These are phyloP conservation scores for Astreopora myriophthalma DNA, from an alignment of 64 coral and sea anemone genomes.

Conservation along the genomic window DNA sequence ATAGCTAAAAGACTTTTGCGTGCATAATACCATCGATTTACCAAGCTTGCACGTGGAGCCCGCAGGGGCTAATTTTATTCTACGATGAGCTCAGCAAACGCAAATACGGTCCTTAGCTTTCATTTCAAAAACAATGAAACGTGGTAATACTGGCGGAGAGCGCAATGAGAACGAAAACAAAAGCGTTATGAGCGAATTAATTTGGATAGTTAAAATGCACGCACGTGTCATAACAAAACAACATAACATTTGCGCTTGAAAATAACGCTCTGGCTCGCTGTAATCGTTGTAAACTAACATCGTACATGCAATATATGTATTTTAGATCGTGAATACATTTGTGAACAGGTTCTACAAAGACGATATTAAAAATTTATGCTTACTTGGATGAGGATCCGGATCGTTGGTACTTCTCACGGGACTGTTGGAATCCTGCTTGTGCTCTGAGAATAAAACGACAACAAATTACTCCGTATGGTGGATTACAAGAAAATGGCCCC, in stretches of 20 bases:
- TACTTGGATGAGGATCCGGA: conserved; percentile 80
- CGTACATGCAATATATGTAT: conserved; percentile 53
- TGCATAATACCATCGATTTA: conserved; percentile 7
- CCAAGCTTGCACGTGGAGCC: conserved; percentile 25
- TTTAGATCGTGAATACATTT: conserved; percentile 61
- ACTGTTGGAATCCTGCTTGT: conserved; percentile 95
- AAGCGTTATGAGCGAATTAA: conserved; percentile 79
- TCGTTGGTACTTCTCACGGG: conserved; percentile 59
- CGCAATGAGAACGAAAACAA: conserved; percentile 77
- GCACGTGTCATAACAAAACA: conserved; percentile 92
- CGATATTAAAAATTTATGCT: conserved; percentile 97
- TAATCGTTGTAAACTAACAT: neutral
- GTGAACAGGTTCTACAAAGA: conserved; percentile 73
- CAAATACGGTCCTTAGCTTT: conserved; percentile 42
- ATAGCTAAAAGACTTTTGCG: neutral
- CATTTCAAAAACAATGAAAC: conserved; percentile 40
- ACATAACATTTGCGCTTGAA: conserved; percentile 48
- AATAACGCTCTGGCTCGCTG: neutral
- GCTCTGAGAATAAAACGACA: conserved; percentile 64
- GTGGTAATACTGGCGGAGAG: conserved; percentile 22
- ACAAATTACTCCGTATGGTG: neutral
- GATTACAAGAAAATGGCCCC: neutral
- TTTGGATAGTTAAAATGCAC: conserved; percentile 91
- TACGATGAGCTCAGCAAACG: neutral
- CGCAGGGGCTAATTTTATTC: conserved; percentile 33